phyloP scores from a whole-genome alignment of 2,888 invertebrate genomes.

The Acrocyrtus sp. region DNA sequence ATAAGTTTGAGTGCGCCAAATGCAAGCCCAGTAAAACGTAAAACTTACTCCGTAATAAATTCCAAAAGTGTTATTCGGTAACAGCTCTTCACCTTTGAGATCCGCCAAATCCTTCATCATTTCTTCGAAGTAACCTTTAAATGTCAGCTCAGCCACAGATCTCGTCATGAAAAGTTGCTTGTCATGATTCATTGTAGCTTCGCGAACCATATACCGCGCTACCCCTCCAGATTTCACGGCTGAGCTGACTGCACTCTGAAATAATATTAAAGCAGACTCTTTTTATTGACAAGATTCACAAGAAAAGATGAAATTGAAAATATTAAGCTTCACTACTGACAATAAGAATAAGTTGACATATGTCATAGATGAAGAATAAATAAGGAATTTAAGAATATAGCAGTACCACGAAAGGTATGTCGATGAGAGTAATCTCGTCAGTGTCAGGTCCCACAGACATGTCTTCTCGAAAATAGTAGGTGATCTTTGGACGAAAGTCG shows the following conservation, averaged over 20 bases:
- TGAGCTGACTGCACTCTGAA: slow-evolving; percentile 30
- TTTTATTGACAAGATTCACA: background rate
- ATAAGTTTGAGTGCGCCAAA: too few relatives aligned
- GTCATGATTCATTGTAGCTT: background rate
- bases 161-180: slow-evolving; percentile 38
- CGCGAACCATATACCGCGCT: slow-evolving; percentile 26
- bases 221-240: slow-evolving; percentile 3
- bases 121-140: slow-evolving; percentile 39
- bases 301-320: background rate
- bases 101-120: slow-evolving; percentile 33
- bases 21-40: too few relatives aligned
- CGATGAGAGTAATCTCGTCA: slow-evolving; percentile 76
- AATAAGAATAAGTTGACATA: too few relatives aligned
- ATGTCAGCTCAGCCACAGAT: slow-evolving; percentile 41
- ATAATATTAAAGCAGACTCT: slow-evolving; percentile 1
- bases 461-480: slow-evolving; percentile 75
- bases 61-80: slow-evolving; percentile 52
- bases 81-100: slow-evolving; percentile 22
- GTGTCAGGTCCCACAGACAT: slow-evolving; percentile 76
- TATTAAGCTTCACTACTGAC: too few relatives aligned
- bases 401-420: slow-evolving; percentile 76
- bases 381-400: background rate
- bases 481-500: slow-evolving; percentile 76
- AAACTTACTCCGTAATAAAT: slow-evolving; percentile 47
- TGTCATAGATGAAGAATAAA: too few relatives aligned